phyloP scores from a whole-genome alignment of 2,113 vertebrate genomes.

The Cervus canadensis region DNA sequence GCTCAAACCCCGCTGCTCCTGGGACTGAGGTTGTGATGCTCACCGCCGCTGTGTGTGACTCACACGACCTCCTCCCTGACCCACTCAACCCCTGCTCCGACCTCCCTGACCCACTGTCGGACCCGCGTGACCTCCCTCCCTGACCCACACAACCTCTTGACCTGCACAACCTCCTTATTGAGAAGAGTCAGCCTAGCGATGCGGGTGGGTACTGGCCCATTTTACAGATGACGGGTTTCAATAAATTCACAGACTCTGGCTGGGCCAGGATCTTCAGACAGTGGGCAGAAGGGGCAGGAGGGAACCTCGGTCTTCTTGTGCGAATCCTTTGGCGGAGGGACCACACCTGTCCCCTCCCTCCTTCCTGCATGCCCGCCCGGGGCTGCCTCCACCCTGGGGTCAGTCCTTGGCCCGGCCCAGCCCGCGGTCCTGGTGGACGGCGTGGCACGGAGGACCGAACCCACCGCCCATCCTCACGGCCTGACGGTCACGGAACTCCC shows the following conservation, averaged over 20 bases:
- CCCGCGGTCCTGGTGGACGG: fast-evolving
- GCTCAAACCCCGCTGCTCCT: fast-evolving
- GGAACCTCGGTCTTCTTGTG: background rate
- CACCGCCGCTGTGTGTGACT: background rate
- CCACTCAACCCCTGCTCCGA: fast-evolving
- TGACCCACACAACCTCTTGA: background rate
- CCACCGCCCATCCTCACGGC: fast-evolving
- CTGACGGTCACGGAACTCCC: fast-evolving
- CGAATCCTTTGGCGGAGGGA: background rate
- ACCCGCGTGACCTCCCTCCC: background rate
- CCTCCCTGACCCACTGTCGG: background rate
- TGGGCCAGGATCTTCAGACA: fast-evolving
- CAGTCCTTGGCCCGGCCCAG: background rate
- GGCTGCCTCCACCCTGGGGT: background rate
- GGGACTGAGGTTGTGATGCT: too few species aligned
- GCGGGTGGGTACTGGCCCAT: fast-evolving
- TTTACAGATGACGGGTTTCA: background rate
- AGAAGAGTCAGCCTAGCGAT: background rate
- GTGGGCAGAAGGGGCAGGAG: too few species aligned
- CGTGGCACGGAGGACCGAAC: fast-evolving
- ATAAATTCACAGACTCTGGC: too few species aligned
- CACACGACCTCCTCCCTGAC: background rate
- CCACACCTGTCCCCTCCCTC: background rate
- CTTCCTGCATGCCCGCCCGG: fast-evolving
- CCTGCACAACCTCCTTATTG: fast-evolving